Conservation (phyloP, 2,888 invertebrate species). For the Acrobeloides nanus region DNA sequence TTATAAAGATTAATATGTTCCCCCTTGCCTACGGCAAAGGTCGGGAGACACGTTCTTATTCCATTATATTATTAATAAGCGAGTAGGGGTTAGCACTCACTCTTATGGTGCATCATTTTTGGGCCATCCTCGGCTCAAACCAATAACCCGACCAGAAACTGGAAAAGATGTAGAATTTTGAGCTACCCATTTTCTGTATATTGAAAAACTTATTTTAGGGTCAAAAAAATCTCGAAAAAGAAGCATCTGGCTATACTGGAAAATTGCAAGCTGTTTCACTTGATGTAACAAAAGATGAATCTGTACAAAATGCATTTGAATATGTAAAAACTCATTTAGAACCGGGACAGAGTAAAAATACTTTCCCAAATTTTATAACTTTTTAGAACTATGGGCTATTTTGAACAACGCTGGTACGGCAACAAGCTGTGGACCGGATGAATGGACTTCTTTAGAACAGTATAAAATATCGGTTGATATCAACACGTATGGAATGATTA, state of each 20-base stretch:
- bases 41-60: too few species aligned
- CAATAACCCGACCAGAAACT: too few species aligned
- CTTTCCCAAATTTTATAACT: neutral
- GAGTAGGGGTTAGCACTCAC: too few species aligned
- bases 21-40: too few species aligned
- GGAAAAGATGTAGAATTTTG: too few species aligned
- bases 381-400: conserved; percentile 63
- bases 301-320: conserved; percentile 70
- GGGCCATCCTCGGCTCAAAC: too few species aligned
- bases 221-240: conserved; percentile 61
- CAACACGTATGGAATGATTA: conserved; percentile 67
- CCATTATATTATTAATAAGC: too few species aligned
- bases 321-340: conserved; percentile 54
- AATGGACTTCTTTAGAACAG: conserved; percentile 76
- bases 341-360: conserved; percentile 7
- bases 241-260: too few species aligned
- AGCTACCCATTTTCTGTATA: too few species aligned
- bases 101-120: too few species aligned
- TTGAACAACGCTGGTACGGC: conserved; percentile 84
- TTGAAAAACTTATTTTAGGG: too few species aligned
- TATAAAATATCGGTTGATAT: conserved; percentile 65
- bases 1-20: too few species aligned
- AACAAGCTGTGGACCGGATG: conserved; percentile 71
- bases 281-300: conserved; percentile 59
- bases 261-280: conserved; percentile 57